These are phyloP conservation scores for Xenops minutus DNA, from an alignment of 2,797 vertebrate species.

Conservation along the genomic window DNA sequence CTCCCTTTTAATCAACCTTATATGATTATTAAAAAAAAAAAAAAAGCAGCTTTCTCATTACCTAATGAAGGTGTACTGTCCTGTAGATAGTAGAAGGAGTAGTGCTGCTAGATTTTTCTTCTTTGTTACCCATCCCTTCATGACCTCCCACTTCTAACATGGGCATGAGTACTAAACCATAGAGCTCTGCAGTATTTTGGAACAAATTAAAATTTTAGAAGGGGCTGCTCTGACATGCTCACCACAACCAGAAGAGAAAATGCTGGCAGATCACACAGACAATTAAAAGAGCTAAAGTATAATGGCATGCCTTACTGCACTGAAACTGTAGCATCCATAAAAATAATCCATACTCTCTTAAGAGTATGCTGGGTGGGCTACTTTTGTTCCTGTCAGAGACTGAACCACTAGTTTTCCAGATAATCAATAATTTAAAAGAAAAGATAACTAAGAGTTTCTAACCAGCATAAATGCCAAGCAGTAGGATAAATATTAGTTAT, in stretches of 20 bases:
- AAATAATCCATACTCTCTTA: conserved; percentile 35
- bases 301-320: not conserved
- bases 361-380: not conserved
- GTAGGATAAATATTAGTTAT: not conserved
- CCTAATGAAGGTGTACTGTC: not conserved
- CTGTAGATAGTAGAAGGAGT: not conserved
- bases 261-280: not conserved
- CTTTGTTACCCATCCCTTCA: not conserved
- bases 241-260: not conserved
- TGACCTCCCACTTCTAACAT: fast-evolving
- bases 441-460: not conserved
- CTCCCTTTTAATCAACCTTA: not conserved
- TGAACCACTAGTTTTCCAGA: not conserved
- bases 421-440: not conserved
- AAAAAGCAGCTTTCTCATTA: not conserved
- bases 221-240: not conserved
- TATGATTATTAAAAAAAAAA: too few relatives aligned
- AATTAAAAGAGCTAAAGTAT: not conserved
- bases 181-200: not conserved
- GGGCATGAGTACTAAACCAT: not conserved
- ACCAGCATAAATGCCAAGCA: not conserved
- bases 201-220: not conserved
- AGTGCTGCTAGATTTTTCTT: not conserved
- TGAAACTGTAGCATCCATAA: conserved; percentile 1
- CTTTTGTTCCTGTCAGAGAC: not conserved